These are phyloP conservation scores for Linepithema humile DNA, from an alignment of 1,140 invertebrate species.

Conservation along the genomic window DNA sequence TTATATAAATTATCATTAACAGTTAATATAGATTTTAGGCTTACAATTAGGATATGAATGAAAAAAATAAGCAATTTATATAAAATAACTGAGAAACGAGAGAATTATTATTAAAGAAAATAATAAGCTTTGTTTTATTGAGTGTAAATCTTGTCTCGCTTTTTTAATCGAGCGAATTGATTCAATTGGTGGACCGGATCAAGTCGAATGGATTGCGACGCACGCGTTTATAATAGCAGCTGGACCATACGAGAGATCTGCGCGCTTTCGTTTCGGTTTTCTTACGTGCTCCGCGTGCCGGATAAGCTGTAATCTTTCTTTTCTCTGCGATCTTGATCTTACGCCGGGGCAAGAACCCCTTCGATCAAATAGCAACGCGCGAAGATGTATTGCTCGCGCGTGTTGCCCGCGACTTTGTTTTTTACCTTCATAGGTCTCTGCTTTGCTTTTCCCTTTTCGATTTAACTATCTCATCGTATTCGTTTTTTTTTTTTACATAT, in stretches of 20 bases:
- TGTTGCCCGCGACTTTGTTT: constrained; percentile 40
- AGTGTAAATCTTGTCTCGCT: neutral
- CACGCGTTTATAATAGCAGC: constrained; percentile 35
- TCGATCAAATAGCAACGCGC: constrained; percentile 38
- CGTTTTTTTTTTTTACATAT: no score
- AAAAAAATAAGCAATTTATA: neutral
- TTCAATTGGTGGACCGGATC: constrained; percentile 2
- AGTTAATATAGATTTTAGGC: neutral
- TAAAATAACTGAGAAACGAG: neutral
- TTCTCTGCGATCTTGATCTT: constrained; percentile 41
- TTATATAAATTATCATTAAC: neutral
- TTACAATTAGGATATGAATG: neutral
- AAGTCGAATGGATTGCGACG: neutral
- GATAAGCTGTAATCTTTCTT: constrained; percentile 7
- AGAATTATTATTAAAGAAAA: neutral
- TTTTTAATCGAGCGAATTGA: constrained; percentile 14
- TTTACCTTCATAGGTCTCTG: neutral
- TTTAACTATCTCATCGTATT: no score
- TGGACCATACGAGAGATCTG: constrained; percentile 21
- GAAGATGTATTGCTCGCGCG: constrained; percentile 42
- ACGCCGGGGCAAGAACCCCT: constrained; percentile 29
- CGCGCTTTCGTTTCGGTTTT: constrained; percentile 39
- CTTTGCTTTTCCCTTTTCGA: neutral
- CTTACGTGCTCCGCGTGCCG: constrained; percentile 28
- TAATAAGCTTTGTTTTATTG: neutral